Evolutionary conservation across 1,140 invertebrate species (phyloP).

Genomic region (Tetramorium simillimum): DNA sequence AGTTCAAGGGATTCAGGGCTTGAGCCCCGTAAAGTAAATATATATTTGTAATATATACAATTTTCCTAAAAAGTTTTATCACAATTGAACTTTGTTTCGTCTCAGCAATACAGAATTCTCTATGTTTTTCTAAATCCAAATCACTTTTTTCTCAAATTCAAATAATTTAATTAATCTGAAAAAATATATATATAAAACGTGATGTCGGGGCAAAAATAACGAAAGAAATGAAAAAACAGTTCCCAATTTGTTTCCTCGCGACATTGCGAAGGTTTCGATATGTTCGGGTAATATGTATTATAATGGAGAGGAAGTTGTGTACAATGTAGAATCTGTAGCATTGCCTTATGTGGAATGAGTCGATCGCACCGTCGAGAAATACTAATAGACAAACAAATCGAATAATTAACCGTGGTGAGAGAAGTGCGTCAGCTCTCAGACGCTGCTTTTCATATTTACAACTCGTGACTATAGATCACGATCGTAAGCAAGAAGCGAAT

Average conservation of each 20-base stretch:
- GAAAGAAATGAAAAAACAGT: background rate
- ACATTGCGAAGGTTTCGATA: background rate
- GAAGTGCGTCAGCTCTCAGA: constrained; percentile 22
- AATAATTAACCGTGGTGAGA: constrained; percentile 44
- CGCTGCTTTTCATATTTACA: constrained; percentile 66
- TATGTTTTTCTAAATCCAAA: background rate
- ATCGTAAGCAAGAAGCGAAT: background rate
- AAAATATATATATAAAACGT: background rate
- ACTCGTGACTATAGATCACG: constrained; percentile 41
- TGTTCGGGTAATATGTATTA: background rate
- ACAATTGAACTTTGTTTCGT: background rate
- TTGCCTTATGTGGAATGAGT: constrained; percentile 17
- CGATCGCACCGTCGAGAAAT: constrained; percentile 12
- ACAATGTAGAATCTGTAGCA: background rate
- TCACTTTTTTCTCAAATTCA: background rate
- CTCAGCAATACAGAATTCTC: background rate
- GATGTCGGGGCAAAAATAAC: background rate
- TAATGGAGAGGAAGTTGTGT: background rate
- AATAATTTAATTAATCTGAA: background rate
- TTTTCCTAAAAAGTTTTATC: background rate
- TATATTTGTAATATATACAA: background rate
- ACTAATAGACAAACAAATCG: constrained; percentile 47
- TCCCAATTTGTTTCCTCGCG: background rate
- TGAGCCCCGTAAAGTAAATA: background rate
- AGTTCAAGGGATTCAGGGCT: background rate